Conservation (phyloP, 1,140 invertebrate species). For the Atta colombica region DNA sequence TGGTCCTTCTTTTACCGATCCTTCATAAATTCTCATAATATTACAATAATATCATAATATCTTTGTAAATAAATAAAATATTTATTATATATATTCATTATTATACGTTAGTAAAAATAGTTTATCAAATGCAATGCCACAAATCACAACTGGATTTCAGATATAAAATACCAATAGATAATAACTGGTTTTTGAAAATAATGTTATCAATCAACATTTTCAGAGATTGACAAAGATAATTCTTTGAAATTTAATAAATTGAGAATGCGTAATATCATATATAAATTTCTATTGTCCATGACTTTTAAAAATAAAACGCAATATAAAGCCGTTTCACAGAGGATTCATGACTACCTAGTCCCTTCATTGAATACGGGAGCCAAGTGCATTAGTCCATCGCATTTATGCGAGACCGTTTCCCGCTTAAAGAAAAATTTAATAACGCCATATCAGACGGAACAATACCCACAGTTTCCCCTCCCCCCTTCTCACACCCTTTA, state of each 20-base stretch:
- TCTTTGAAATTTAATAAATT: neutral
- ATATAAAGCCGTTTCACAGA: constrained; percentile 2
- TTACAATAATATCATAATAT: neutral
- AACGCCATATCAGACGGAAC: constrained; percentile 63
- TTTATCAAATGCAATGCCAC: neutral
- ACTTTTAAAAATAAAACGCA: constrained; percentile 28
- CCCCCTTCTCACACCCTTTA: constrained; percentile 8
- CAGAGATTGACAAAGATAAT: neutral
- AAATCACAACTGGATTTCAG: neutral
- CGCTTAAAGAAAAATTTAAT: constrained; percentile 65
- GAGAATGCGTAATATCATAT: neutral
- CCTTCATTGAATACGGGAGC: constrained; percentile 52
- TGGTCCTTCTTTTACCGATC: neutral
- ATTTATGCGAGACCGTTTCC: constrained; percentile 52
- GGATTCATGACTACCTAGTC: constrained; percentile 31
- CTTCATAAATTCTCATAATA: constrained; percentile 19
- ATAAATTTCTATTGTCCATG: neutral
- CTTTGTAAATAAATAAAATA: neutral
- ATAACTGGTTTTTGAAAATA: neutral
- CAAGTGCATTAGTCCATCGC: constrained; percentile 59
- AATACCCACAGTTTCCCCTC: constrained; percentile 44
- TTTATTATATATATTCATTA: neutral
- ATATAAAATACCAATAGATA: neutral
- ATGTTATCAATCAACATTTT: neutral
- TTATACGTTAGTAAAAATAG: neutral